A percentile compares a stretch with the other conserved stretches of the same genome.
Conservation (phyloP, 2,888 invertebrate species). For the Salpingus planirostris region DNA sequence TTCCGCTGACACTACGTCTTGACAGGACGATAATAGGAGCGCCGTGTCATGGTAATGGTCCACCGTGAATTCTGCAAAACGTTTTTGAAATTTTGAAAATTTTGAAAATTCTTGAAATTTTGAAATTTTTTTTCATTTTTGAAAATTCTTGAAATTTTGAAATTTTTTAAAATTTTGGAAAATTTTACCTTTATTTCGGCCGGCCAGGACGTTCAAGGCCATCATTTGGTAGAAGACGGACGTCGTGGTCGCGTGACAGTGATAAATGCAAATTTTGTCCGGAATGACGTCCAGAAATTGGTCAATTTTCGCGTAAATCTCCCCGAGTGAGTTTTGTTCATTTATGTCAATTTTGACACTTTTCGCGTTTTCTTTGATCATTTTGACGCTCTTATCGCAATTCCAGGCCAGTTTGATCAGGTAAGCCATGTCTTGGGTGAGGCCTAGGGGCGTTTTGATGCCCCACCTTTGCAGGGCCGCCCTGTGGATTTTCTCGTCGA, state of each 20-base stretch:
- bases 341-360: conserved; percentile 34
- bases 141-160: too few relatives aligned
- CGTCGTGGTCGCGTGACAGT: conserved; percentile 42
- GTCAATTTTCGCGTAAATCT: conserved; percentile 37
- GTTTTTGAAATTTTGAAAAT: too few relatives aligned
- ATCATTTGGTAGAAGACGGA: conserved; percentile 49
- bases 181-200: conserved; percentile 46
- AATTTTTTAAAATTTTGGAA: too few relatives aligned
- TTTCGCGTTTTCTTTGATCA: conserved; percentile 14
- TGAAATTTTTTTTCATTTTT: too few relatives aligned
- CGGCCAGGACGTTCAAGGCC: conserved; percentile 47
- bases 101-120: too few relatives aligned
- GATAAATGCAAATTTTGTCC: conserved; percentile 37
- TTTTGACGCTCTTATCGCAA: conserved; percentile 6
- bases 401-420: conserved; percentile 20
- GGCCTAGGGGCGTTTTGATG: conserved; percentile 18
- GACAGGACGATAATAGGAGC: conserved; percentile 56
- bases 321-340: conserved; percentile 24
- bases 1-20: conserved; percentile 65
- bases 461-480: conserved; percentile 45
- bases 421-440: conserved; percentile 18
- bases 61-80: conserved; percentile 41
- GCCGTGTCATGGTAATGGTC: conserved; percentile 64
- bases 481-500: conserved; percentile 45
- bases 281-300: conserved; percentile 23